A percentile compares a stretch with the other conserved stretches of the same genome.
phyloP scores from a whole-genome alignment of 1,140 invertebrate species.

The Neodiprion virginianus region DNA sequence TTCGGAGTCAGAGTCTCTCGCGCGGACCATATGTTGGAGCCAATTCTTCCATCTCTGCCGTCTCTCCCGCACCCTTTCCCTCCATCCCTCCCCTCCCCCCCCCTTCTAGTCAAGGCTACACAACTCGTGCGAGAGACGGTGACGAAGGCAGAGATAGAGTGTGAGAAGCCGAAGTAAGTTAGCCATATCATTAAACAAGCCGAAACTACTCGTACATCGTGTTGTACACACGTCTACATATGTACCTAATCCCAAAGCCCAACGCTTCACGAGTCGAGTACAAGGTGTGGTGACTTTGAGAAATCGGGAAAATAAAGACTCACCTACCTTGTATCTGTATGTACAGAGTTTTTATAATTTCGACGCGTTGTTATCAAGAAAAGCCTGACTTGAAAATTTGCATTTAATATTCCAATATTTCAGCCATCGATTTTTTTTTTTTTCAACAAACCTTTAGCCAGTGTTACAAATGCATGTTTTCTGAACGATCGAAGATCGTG shows the following conservation, averaged over 20 bases:
- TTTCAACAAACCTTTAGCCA: no score
- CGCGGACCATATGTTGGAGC: constrained; percentile 54
- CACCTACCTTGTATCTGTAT: no score
- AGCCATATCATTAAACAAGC: neutral
- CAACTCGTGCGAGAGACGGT: neutral
- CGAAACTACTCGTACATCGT: neutral
- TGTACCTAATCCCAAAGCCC: no score
- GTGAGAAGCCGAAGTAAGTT: constrained; percentile 1
- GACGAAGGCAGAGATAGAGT: neutral
- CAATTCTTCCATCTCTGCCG: constrained; percentile 19
- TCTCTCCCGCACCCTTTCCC: neutral
- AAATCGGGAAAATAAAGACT: no score
- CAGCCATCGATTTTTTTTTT: no score
- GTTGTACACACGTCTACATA: neutral
- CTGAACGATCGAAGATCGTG: neutral
- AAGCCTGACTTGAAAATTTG: no score
- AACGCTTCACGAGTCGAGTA: no score
- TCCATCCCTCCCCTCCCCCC: neutral
- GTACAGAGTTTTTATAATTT: no score
- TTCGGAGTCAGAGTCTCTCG: neutral
- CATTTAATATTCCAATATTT: no score
- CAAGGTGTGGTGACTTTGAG: no score
- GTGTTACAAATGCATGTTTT: no score
- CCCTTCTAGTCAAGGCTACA: neutral
- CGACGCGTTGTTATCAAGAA: no score